A percentile compares a stretch with the other conserved stretches of the same genome.
These are phyloP conservation scores for Beris morrisii DNA, from an alignment of 2,888 invertebrate species.

Conservation along the genomic window DNA sequence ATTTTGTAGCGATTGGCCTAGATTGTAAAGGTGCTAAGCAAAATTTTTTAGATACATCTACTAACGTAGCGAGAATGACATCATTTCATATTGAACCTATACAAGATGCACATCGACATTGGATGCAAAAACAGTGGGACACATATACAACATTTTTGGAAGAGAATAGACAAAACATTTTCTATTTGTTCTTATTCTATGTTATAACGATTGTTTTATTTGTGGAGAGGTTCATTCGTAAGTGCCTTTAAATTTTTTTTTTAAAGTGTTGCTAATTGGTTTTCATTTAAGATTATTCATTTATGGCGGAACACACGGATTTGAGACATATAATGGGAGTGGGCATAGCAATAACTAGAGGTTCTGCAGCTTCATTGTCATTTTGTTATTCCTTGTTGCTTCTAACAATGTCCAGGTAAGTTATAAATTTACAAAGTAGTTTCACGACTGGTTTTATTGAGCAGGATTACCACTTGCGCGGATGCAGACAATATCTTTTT, in stretches of 20 bases:
- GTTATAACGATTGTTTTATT: constrained; percentile 93
- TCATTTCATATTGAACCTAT: constrained; percentile 88
- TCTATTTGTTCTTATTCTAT: constrained; percentile 92
- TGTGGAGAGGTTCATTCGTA: constrained; percentile 90
- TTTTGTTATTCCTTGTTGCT: constrained; percentile 91
- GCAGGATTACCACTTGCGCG: too few species aligned
- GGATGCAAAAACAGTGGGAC: constrained; percentile 80
- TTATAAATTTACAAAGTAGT: neutral
- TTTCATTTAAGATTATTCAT: constrained; percentile 76
- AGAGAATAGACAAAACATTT: constrained; percentile 94
- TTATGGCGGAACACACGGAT: constrained; percentile 95
- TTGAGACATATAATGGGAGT: constrained; percentile 96
- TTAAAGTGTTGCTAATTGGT: constrained; percentile 32
- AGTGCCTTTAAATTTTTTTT: constrained; percentile 50
- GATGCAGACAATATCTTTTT: too few species aligned
- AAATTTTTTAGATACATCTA: constrained; percentile 91
- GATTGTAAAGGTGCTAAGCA: constrained; percentile 95
- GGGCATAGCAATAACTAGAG: constrained; percentile 92
- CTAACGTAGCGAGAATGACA: constrained; percentile 93
- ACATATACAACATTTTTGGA: constrained; percentile 87
- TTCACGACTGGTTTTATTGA: too few species aligned
- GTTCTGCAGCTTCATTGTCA: constrained; percentile 90
- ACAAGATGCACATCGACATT: constrained; percentile 70
- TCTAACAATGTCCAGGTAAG: constrained; percentile 80
- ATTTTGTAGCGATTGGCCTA: constrained; percentile 90